Evolutionary conservation across 2,797 vertebrate species (phyloP), one percentile per base, ranked within the genome.

Genomic region (Rhodeus uyekii): DNA sequence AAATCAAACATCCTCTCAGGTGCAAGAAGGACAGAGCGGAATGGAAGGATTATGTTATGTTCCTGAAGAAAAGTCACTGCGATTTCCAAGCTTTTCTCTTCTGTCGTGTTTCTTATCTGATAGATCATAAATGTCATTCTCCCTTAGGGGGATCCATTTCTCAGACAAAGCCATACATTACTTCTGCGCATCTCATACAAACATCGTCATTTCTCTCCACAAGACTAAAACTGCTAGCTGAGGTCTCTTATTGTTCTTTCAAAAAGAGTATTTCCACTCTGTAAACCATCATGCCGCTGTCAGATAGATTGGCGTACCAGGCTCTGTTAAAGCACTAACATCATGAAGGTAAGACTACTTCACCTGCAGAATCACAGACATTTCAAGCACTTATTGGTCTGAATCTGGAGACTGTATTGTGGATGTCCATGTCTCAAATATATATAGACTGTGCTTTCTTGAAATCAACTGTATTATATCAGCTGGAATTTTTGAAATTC

Each of bases 1-100:
- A 92, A 92, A 94, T 94, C 91, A 93, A 89, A 85, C 89, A 86
- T 89, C 90, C 88, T 89, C 88, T 89, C 86, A 91, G 88, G 86
- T 87, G 86, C 87, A 74, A 6, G 16, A 83, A 86, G 87, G 87
- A 84, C 79, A 77, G 22, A 67, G 60, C 58, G 24, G 72, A 77
- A 86, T 83, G 87, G 86, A 86, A 84, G 89, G 89, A 92, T 86
- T 81, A 84, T 87, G 77, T 86, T 87, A 87, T 90, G 81, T 84
- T 84, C 61, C 81, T 19, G 58, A 76, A 69, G 55, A 85, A 64
- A 74, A 72, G 77, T 46, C 85, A 75, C 83, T 84, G n/a, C 68
- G 84, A 76, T 60, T 78, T 82, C 42, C 38, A 81, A 48, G 67
- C 64, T 84, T 80, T 78, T 61, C 46, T 78, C 79, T 55, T 84